These are phyloP conservation scores for Pherbina coryleti DNA, from an alignment of 2,888 invertebrate species.

Conservation along the genomic window DNA sequence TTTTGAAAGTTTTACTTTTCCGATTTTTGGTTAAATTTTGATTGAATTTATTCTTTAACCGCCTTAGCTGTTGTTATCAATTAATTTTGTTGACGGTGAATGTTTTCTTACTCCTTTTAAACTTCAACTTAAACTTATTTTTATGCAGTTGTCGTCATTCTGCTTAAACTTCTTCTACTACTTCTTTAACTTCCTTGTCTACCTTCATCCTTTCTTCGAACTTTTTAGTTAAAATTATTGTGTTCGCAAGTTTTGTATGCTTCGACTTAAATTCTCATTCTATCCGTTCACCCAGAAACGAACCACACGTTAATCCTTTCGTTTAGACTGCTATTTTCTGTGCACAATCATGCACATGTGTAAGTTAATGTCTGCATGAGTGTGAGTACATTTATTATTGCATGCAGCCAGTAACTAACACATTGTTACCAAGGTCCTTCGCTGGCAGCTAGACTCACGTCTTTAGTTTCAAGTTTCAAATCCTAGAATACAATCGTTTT, in stretches of 20 bases:
- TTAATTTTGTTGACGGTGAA: background rate
- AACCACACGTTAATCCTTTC: background rate
- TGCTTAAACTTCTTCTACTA: background rate
- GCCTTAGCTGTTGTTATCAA: background rate
- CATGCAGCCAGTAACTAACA: slow-evolving; percentile 1
- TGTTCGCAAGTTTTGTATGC: slow-evolving; percentile 15
- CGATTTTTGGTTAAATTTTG: too few relatives aligned
- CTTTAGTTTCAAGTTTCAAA: slow-evolving; percentile 36
- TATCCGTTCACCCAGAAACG: background rate
- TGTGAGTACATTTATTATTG: background rate
- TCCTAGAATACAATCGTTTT: slow-evolving; percentile 51
- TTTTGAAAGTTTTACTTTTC: too few relatives aligned
- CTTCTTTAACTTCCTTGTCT: background rate
- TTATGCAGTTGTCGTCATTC: background rate
- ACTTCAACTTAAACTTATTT: background rate
- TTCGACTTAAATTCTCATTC: background rate
- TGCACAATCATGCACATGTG: background rate
- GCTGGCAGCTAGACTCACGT: background rate
- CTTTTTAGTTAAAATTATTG: slow-evolving; percentile 14
- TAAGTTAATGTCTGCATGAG: background rate
- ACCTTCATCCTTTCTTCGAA: background rate
- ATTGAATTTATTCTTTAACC: too few relatives aligned
- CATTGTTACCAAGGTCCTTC: background rate
- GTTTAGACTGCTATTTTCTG: background rate
- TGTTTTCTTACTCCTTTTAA: slow-evolving; percentile 5